Evolutionary conservation across 2,888 invertebrate genomes (phyloP), one percentile per base, ranked within the genome.

Genomic region (Cetonia aurata): DNA sequence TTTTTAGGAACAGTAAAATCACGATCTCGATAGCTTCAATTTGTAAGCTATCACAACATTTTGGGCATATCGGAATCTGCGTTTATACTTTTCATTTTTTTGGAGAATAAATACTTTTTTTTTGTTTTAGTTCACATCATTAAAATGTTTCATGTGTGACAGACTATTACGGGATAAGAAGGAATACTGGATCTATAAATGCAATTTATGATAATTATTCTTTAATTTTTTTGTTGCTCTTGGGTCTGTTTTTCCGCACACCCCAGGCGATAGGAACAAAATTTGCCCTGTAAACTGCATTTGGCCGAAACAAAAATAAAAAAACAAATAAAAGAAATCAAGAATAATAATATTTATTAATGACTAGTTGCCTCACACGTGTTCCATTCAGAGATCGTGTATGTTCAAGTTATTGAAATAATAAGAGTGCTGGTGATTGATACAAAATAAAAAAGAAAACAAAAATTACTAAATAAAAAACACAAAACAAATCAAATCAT

Each of bases 351-450:
- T 79, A 79, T 81, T 80, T 76, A 75, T 78, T 79, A 82, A 78
- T 85, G 85, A 85, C 85, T 85, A 85, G 85, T 85, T 85, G 84
- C 84, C 82, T 83, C 84, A 85, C 85, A 85, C 85, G 82, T 83
- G 83, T 57, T 62, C 68, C 65, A 78, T 79, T 79, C 75, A 77
- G 81, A 81, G 80, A 81, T 82, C 80, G 82, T 83, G 83, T 77
- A 77, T 77, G 77, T 74, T 71, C 57, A 77, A 41, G 41, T 42
- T 15, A 37, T 10, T 37, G 8, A 37, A 37, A 37, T 73, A 74
- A 59, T 75, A 73, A 74, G 73, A 41, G 60, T 72, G 72, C 72
- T 73, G 65, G 72, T 71, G 71, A 70, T 65, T 52, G 52, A 31
- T 65, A 65, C 50, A 55, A 57, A 60, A 42, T 10, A 57, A 42